Percentiles rank a stretch among this genome's conserved stretches.
phyloP scores from a whole-genome alignment of 2,888 invertebrate genomes.

The Sinopyrophorus schimmeli region DNA sequence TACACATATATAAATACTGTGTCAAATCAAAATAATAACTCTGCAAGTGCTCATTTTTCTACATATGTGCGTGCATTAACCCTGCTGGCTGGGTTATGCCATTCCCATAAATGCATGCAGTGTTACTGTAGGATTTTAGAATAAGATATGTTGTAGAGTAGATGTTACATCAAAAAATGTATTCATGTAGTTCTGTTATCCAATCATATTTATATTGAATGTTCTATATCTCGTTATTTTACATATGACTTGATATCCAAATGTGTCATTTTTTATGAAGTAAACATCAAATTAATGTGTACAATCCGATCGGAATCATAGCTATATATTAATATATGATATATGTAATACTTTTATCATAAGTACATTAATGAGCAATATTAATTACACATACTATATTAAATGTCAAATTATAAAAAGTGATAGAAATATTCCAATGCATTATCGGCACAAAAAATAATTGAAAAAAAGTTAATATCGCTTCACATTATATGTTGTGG shows the following conservation, averaged over 20 bases:
- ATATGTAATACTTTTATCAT: slow-evolving; percentile 25
- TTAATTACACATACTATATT: slow-evolving; percentile 44
- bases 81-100: slow-evolving; percentile 40
- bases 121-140: slow-evolving; percentile 44
- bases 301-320: slow-evolving; percentile 34
- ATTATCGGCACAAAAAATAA: too few relatives aligned
- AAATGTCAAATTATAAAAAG: slow-evolving; percentile 54
- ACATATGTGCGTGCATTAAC: slow-evolving; percentile 38
- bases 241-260: slow-evolving; percentile 36
- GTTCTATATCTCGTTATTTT: slow-evolving; percentile 41
- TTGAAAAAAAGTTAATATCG: too few relatives aligned
- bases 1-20: slow-evolving; percentile 27
- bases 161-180: slow-evolving; percentile 41
- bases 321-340: slow-evolving; percentile 15
- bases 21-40: slow-evolving; percentile 47
- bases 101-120: slow-evolving; percentile 44
- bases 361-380: slow-evolving; percentile 50
- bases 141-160: slow-evolving; percentile 41
- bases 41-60: slow-evolving; percentile 53
- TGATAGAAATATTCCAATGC: slow-evolving; percentile 47
- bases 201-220: slow-evolving; percentile 43
- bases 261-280: slow-evolving; percentile 42
- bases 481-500: too few relatives aligned
- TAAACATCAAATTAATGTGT: slow-evolving; percentile 40
- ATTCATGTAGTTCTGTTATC: slow-evolving; percentile 46